Evolutionary conservation across 1,140 invertebrate species (phyloP), one percentile per base, ranked within the genome.

Genomic region (Drosophila ananassae): DNA sequence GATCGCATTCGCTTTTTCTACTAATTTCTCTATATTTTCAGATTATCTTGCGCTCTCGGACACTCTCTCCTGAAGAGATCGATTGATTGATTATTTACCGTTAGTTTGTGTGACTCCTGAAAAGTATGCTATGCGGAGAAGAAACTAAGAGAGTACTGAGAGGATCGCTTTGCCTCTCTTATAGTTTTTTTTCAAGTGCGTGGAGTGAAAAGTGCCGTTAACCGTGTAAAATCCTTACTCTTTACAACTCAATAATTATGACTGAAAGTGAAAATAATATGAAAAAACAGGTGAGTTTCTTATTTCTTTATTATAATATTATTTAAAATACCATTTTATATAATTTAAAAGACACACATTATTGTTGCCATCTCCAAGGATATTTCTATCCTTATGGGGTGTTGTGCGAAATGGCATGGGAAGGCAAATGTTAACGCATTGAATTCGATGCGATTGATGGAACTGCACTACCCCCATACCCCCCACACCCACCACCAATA

Each of bases 381-480:
- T 37, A 37, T 12, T 28, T 28, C 25, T 28, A 28, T 28, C 25
- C 25, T 3, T n/a, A 10, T 41, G 56, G 10, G 44, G 13, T 39
- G 28, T 25, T 22, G 39, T 21, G 39, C 58, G 48, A 39, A 55
- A 41, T 34, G 39, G 48, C 54, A 58, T 22, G 47, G 79, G 57
- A 22, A n/a, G 62, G 61, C 60, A 63, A 44, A 84, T 67, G 81
- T 67, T 46, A 71, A 71, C 48, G 79, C 64, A 83, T 79, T 79
- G 60, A 67, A 72, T 83, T 78, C 62, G 57, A 73, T 73, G 61
- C 66, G 66, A 83, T 84, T 83, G 80, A 84, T 84, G 61, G 55
- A 76, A 57, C 74, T 73, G 53, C 53, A 60, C 69, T n/a, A 39
- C 67, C 63, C 59, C 41, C 37, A 50, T 28, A 37, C 52, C 9